Evolutionary conservation across 2,113 vertebrate species (phyloP).

Genomic region (Notiomystis cincta): DNA sequence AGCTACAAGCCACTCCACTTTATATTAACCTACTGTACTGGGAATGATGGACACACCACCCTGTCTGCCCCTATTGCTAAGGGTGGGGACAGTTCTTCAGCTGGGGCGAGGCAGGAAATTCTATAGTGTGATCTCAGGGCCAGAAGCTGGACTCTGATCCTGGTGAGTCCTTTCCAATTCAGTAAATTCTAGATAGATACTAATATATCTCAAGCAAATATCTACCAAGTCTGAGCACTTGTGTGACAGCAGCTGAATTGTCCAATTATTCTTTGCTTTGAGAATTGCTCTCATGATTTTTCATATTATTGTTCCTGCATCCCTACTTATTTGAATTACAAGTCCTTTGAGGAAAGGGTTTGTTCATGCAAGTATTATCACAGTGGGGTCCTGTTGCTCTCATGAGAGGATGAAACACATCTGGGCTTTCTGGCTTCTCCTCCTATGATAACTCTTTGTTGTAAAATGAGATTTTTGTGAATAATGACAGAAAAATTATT

Average conservation of each 20-base stretch:
- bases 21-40: background rate
- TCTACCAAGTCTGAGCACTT: background rate
- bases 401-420: background rate
- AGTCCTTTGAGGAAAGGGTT: background rate
- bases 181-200: background rate
- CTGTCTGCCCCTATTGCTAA: background rate
- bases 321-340: background rate
- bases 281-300: background rate
- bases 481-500: background rate
- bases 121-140: background rate
- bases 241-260: background rate
- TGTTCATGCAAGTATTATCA: background rate
- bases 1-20: background rate
- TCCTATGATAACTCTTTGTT: background rate
- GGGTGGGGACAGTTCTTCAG: fast-evolving
- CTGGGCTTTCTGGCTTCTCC: background rate
- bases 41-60: too few species aligned
- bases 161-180: background rate
- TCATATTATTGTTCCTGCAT: background rate
- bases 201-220: background rate
- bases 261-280: background rate
- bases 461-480: background rate
- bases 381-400: background rate
- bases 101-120: background rate
- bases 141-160: background rate